A percentile compares a stretch with the other conserved stretches of the same genome.
phyloP scores from a whole-genome alignment of 2,888 invertebrate genomes.

The Bibio marci region DNA sequence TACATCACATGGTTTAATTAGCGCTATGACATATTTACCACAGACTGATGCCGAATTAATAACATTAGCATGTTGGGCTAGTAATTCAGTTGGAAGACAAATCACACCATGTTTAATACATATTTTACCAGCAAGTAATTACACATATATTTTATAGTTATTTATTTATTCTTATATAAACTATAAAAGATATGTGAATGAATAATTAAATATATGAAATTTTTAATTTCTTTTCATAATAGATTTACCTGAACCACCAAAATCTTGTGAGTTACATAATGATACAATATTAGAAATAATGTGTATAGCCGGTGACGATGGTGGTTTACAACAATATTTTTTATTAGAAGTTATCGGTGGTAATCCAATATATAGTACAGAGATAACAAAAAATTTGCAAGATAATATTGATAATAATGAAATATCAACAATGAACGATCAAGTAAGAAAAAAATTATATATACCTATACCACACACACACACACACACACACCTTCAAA shows the following conservation, averaged over 20 bases:
- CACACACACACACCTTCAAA: too few relatives aligned
- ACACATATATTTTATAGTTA: too few relatives aligned
- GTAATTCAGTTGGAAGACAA: slow-evolving; percentile 68
- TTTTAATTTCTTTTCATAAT: too few relatives aligned
- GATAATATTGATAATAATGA: slow-evolving; percentile 32
- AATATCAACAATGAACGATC: slow-evolving; percentile 45
- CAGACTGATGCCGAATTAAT: slow-evolving; percentile 49
- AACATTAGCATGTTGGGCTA: slow-evolving; percentile 75
- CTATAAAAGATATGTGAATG: too few relatives aligned
- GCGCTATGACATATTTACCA: slow-evolving; percentile 41
- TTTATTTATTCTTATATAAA: too few relatives aligned
- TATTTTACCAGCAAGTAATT: slow-evolving; percentile 64
- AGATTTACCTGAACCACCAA: slow-evolving; percentile 64
- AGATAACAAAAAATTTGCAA: slow-evolving; percentile 25
- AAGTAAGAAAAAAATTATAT: slow-evolving; percentile 29
- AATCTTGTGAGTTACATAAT: slow-evolving; percentile 53
- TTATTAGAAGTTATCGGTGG: slow-evolving; percentile 56
- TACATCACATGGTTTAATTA: slow-evolving; percentile 34
- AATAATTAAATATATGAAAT: too few relatives aligned
- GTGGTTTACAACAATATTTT: slow-evolving; percentile 67
- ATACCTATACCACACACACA: neutral
- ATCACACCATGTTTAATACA: slow-evolving; percentile 64
- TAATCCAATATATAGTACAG: slow-evolving; percentile 34
- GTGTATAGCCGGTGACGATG: slow-evolving; percentile 64
- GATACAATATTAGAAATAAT: slow-evolving; percentile 47